phyloP scores from a whole-genome alignment of 2,113 vertebrate species.

The Rhinolophus sinicus region DNA sequence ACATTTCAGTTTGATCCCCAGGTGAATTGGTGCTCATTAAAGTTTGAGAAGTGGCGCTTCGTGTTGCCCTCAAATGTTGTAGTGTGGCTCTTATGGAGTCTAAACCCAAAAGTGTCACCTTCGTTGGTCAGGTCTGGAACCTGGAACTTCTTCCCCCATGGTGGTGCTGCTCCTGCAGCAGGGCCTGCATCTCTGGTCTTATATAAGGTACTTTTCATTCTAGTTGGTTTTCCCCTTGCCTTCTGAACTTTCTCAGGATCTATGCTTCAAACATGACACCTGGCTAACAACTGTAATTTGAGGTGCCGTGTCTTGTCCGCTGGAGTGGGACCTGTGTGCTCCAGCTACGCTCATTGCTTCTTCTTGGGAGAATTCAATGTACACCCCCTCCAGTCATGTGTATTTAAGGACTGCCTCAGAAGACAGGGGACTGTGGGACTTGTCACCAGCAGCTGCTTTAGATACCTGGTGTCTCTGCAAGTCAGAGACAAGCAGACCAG shows the following conservation, averaged over 20 bases:
- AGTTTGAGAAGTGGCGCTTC: too few species aligned
- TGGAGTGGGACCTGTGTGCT: too few species aligned
- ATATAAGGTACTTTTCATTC: fast-evolving
- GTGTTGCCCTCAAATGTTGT: neutral
- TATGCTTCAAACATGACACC: fast-evolving
- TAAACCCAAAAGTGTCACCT: neutral
- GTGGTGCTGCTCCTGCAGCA: neutral
- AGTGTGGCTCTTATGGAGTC: neutral
- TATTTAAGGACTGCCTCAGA: fast-evolving
- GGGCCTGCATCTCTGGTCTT: neutral
- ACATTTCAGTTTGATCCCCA: too few species aligned
- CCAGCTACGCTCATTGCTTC: too few species aligned
- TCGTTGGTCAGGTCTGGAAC: too few species aligned
- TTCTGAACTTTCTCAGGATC: neutral
- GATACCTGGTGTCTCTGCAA: fast-evolving
- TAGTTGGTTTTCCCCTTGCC: neutral
- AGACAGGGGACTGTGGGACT: neutral
- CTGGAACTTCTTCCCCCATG: too few species aligned
- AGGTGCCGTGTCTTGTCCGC: fast-evolving
- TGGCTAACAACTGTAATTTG: fast-evolving
- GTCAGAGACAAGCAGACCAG: neutral
- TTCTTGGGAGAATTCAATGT: neutral
- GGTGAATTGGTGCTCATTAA: neutral
- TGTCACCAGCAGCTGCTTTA: neutral
- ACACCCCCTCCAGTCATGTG: fast-evolving